Base-by-base conservation (phyloP, 2,888 invertebrate species). In the Pelosia muscerda region DNA sequence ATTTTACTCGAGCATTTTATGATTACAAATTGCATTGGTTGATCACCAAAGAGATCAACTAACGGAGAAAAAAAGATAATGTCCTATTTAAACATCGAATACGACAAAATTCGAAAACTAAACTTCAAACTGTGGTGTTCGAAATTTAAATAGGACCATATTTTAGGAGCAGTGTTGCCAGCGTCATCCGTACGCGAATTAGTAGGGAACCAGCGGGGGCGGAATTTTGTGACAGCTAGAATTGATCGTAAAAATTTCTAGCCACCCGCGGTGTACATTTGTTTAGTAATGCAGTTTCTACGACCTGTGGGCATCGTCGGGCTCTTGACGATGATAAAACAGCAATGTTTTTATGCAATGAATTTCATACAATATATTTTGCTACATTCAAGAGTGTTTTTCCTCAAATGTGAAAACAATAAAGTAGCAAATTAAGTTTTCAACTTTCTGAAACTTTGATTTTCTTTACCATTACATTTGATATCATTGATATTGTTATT, bases 131-230 rank as follows among this genome's bases (percentile, higher is more conserved):
- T 71, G 23, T 15, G 57, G 42, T 63, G 4, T 73, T 73, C 26
- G 57, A 60, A 66, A 71, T 71, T 74, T 58, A 68, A 61, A 74
- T 66, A 49, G 63, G 58, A 60, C 59, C 55, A 56, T 69, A 76
- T 75, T 66, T 55, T 64, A 58, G 31, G 67, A 63, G 60, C 63
- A 57, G 68, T 53, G 59, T 67, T 59, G 56, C 69, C 8, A 23
- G 42, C 26, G 57, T 58, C 49, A 53, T 38, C 11, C 25, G 75
- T 75, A 82, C 78, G 83, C 84, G 85, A 88, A 89, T 87, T 86
- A 85, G 83, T 79, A 70, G 65, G 55, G 62, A 77, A 84, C 72
- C 89, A 86, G 86, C 86, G 81, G 89, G 89, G 81, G 85, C 68
- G 71, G 75, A 81, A 79, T 81, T 85, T 81, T 83, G 81, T 81